Conservation (phyloP, 2,888 invertebrate species). For the Oxyteleia sp. region DNA sequence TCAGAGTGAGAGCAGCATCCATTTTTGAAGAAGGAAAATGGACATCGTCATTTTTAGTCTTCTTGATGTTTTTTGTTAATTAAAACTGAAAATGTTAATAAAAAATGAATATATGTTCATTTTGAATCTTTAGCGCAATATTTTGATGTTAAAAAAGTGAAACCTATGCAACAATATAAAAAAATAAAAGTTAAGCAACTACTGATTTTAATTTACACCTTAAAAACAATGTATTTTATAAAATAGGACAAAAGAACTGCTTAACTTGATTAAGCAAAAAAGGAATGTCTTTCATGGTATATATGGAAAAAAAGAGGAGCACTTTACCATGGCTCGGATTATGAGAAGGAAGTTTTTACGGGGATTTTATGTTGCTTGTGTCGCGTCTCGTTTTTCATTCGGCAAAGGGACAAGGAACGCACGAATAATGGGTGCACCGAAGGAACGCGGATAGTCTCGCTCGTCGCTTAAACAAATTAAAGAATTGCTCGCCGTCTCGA, state of each 20-base stretch:
- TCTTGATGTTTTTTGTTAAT: no score
- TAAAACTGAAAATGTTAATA: no score
- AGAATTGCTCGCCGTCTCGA: constrained; percentile 83
- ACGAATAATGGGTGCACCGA: constrained; percentile 65
- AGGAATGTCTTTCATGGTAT: constrained; percentile 18
- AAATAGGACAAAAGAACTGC: not conserved
- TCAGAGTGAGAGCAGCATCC: no score
- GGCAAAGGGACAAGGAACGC: constrained; percentile 68
- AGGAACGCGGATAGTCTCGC: constrained; percentile 75
- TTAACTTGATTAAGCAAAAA: constrained; percentile 36
- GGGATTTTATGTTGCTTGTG: constrained; percentile 84
- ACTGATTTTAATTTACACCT: not conserved
- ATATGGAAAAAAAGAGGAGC: constrained; percentile 65
- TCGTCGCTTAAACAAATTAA: constrained; percentile 87
- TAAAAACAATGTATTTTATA: not conserved
- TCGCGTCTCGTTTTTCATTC: constrained; percentile 76
- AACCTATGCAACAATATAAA: no score
- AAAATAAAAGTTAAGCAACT: no score
- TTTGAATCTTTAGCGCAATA: no score
- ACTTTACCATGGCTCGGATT: constrained; percentile 78
- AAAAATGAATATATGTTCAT: no score
- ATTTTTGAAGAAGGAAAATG: no score
- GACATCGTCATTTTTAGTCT: no score
- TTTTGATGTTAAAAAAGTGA: no score
- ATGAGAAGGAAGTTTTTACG: constrained; percentile 85